Base-by-base conservation (phyloP, 2,797 vertebrate species). In the Phalloptychus januarius region DNA sequence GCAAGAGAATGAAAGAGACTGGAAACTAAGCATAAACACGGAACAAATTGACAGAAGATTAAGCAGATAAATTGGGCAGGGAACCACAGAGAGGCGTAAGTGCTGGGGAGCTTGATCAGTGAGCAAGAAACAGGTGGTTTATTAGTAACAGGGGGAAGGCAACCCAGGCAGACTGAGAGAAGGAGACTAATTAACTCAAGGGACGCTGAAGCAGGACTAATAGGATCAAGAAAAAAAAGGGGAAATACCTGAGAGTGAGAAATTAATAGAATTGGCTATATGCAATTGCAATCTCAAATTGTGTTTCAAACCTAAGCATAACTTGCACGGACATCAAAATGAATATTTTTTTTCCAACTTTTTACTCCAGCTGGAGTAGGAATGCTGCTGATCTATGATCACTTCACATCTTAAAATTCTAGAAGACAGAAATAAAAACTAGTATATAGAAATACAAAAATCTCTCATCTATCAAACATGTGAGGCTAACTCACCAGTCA, bases 331-430 rank as follows among this genome's bases (percentile, higher is more conserved):
- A 48, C 8, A 48, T 48, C 46, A 52, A n/a, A 56, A 56, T 56
- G 28, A 7, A 7, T 36, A 7, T 0, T 33, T 63, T 63, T 2
- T 33, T 65, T 38, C 2, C 15, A 65, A 20, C 18, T 36, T 38
- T 65, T 16, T 38, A 20, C 7, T 36, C 28, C 33, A 36, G 11
- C 20, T 38, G 8, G 2, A 46, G 45, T 16, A 16, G 13, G 45
- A 46, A 45, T 50, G 18, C 48, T 23, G 48, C 63, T 72, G 56
- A 52, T 52, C 69, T 54, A 36, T 33, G 40, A 75, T 46, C 28
- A 54, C 18, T 11, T 48, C 52, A 78, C 7, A 52, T 78, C 78
- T 74, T 65, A 46, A 40, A 65, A 4, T 67, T 48, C 50, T 38
- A 7, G 15, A 11, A 72, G 44, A 72, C 40, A 33, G 12, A 77